Base-by-base conservation (phyloP, 1,140 invertebrate species). In the Choristoneura fumiferana region DNA sequence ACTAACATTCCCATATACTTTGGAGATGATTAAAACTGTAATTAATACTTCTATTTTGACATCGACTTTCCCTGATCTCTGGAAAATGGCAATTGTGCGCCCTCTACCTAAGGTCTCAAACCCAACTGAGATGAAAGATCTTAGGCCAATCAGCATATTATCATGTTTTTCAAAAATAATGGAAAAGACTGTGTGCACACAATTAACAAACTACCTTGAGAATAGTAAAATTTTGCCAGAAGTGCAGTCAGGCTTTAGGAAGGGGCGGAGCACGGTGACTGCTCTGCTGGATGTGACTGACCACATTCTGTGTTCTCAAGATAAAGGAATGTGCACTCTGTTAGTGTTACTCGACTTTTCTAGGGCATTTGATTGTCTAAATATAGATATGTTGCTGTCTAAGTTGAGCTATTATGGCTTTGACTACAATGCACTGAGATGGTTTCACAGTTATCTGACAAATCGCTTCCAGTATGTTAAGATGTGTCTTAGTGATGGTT, bases 161-260 rank as follows among this genome's bases (percentile, higher is more conserved):
- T n/a, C n/a, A n/a, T n/a, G n/a, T n/a, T n/a, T n/a, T n/a, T n/a
- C n/a, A n/a, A n/a, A n/a, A n/a, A n/a, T n/a, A n/a, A n/a, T n/a
- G n/a, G n/a, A n/a, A n/a, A n/a, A n/a, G n/a, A n/a, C n/a, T n/a
- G n/a, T n/a, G n/a, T n/a, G n/a, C n/a, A n/a, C n/a, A n/a, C n/a
- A n/a, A n/a, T n/a, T n/a, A n/a, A n/a, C n/a, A n/a, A n/a, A n/a
- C n/a, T n/a, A n/a, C n/a, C n/a, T n/a, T n/a, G 43, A 45, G 10
- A 14, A 17, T 17, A 45, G 18, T 53, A 53, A 34, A 4, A 39
- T 55, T 17, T 13, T 55, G 4, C 54, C 36, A 0, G 14, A 39
- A 38, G 10, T 17, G 1, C 54, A 55, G 15, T 55, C 54, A 10
- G 54, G 54, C 39, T 55, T 55, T 12, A 12, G 54, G 22, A 55